These are phyloP conservation scores for Octopus bimaculoides DNA, from an alignment of 1,140 invertebrate species.

Conservation along the genomic window DNA sequence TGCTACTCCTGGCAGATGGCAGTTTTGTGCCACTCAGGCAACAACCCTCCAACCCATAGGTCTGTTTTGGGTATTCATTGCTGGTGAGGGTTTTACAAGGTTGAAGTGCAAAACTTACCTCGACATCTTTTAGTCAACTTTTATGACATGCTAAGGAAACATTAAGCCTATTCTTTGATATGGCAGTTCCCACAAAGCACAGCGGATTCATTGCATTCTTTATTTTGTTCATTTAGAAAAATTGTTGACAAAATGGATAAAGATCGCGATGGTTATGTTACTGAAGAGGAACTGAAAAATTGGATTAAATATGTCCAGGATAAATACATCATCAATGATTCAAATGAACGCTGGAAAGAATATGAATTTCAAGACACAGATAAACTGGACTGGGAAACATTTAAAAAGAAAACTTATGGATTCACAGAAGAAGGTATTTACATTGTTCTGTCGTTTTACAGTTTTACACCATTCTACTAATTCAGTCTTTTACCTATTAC, in stretches of 20 bases:
- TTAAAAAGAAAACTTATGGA: constrained; percentile 79
- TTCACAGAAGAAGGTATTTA: constrained; percentile 70
- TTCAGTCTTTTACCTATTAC: no score
- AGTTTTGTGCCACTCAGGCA: no score
- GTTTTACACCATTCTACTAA: no score
- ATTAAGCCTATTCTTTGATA: neutral
- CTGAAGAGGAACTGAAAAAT: constrained; percentile 85
- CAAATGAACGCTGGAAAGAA: constrained; percentile 87
- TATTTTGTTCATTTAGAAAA: constrained; percentile 62
- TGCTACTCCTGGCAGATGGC: no score
- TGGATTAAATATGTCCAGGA: constrained; percentile 95
- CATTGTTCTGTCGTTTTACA: no score
- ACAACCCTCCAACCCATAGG: neutral
- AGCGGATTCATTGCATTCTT: neutral
- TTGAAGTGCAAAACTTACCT: neutral
- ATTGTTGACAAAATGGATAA: constrained; percentile 94
- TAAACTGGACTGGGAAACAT: constrained; percentile 80
- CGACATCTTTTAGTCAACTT: neutral
- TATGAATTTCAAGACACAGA: constrained; percentile 77
- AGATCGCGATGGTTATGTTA: constrained; percentile 82
- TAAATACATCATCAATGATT: constrained; percentile 87
- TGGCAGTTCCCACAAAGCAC: no score
- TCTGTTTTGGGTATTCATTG: neutral
- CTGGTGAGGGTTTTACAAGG: neutral
- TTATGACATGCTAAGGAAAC: neutral